Evolutionary conservation across 92 coral and sea anemone genomes (phyloP).

Genomic region (Pocillopora grandis): DNA sequence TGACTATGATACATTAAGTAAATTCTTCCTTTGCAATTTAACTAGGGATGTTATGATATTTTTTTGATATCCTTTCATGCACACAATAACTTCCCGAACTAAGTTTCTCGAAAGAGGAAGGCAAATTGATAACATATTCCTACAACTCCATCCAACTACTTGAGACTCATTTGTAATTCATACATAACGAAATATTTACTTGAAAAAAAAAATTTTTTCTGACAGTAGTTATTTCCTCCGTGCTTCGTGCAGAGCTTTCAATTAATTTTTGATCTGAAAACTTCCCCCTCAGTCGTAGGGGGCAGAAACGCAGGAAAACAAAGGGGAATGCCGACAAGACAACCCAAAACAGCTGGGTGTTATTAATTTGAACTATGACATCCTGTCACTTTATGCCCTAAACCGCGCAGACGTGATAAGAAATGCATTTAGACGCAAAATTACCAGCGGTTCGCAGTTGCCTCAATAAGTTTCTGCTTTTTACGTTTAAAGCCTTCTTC

Average conservation of each 20-base stretch:
- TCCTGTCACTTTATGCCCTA: neutral
- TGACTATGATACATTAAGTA: no score
- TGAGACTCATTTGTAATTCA: neutral
- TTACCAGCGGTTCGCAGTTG: neutral
- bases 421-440: neutral
- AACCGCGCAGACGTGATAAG: neutral
- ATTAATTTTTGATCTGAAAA: neutral
- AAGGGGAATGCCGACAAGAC: neutral
- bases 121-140: no score
- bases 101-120: no score
- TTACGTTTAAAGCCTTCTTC: neutral
- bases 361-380: neutral
- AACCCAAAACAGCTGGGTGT: neutral
- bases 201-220: neutral
- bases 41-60: no score
- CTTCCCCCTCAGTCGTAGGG: neutral
- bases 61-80: no score
- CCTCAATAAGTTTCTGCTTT: neutral
- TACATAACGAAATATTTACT: no score
- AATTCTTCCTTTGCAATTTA: no score
- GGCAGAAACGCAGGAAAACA: neutral
- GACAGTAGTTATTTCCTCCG: neutral
- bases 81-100: no score
- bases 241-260: neutral
- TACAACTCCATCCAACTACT: no score